Conservation (phyloP, 2,888 invertebrate genomes). For the Nephrotoma guestfalica region DNA sequence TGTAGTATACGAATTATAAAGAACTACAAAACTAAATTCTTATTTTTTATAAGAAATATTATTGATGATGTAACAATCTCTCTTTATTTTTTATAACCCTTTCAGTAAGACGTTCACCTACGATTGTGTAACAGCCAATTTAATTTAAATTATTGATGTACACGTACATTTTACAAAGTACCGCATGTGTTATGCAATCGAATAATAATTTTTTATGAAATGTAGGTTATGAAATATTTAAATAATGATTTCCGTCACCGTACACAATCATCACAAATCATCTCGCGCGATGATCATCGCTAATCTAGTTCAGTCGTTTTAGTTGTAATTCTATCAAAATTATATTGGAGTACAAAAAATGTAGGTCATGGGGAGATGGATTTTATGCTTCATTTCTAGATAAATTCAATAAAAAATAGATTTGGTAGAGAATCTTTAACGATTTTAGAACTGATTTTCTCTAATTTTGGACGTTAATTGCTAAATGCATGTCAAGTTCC, state of each 20-base stretch:
- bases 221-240: background rate
- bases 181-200: background rate
- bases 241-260: background rate
- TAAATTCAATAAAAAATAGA: too few species aligned
- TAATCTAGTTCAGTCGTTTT: background rate
- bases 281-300: background rate
- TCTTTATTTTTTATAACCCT: background rate
- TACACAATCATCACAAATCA: background rate
- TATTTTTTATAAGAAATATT: background rate
- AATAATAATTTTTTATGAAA: background rate
- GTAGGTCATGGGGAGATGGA: too few species aligned
- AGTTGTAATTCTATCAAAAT: background rate
- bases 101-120: background rate
- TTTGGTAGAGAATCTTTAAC: too few species aligned
- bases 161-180: background rate
- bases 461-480: too few species aligned
- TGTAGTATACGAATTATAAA: background rate
- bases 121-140: background rate
- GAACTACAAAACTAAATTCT: background rate
- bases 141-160: background rate
- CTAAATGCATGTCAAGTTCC: too few species aligned
- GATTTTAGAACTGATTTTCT: too few species aligned
- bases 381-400: too few species aligned
- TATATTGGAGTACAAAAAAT: too few species aligned
- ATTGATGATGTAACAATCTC: background rate